phyloP scores from a whole-genome alignment of 1,140 invertebrate genomes.

The Druon quercuslanigerum region DNA sequence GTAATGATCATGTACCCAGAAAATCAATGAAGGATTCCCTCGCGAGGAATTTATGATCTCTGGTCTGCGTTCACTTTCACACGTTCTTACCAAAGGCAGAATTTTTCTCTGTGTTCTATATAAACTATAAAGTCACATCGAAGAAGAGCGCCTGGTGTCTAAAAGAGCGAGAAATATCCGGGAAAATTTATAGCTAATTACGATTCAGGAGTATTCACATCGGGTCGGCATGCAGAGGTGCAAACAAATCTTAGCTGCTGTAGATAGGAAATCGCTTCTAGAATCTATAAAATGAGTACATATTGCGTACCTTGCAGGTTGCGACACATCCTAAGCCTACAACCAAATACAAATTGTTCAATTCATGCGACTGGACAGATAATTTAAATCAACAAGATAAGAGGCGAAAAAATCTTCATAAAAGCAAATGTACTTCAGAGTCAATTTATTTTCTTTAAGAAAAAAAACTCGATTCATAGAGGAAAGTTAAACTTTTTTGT shows the following conservation, averaged over 20 bases:
- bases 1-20: conserved; percentile 6
- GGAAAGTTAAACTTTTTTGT: background rate
- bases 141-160: conserved; percentile 16
- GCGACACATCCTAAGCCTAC: conserved; percentile 18
- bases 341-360: conserved; percentile 13
- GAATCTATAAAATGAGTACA: conserved; percentile 22
- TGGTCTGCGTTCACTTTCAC: conserved; percentile 1
- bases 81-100: background rate
- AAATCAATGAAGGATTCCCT: background rate
- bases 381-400: conserved; percentile 19
- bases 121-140: background rate
- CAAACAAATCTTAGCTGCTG: background rate
- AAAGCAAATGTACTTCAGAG: conserved; percentile 9
- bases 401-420: conserved; percentile 5
- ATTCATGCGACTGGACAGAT: conserved; percentile 18
- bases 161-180: conserved; percentile 17
- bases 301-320: conserved; percentile 11
- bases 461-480: conserved; percentile 5
- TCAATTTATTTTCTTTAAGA: background rate
- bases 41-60: background rate
- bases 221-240: background rate
- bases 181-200: conserved; percentile 22
- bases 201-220: background rate
- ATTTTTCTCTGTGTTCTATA: background rate
- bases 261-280: conserved; percentile 12